Percentiles rank a stretch among this genome's conserved stretches.
Evolutionary conservation across 2,113 vertebrate genomes (phyloP).

Genomic region (Rhynchomys soricoides): DNA sequence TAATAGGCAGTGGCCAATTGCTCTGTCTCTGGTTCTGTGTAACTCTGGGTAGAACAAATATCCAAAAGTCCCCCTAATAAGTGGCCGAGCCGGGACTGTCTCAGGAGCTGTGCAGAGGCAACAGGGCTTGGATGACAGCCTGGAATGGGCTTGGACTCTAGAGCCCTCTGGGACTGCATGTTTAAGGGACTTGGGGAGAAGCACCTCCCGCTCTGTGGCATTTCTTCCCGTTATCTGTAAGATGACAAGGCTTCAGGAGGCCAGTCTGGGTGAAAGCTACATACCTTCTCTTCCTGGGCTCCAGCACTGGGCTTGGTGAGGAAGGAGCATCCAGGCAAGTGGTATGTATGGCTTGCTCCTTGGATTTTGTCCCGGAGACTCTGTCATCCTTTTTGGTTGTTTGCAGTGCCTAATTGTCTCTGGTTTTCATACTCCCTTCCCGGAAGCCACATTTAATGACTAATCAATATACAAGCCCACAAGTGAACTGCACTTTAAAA

Average conservation of each 20-base stretch:
- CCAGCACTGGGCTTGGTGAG: neutral
- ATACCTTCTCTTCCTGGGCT: neutral
- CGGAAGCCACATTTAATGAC: conserved; percentile 60
- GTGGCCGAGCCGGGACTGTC: neutral
- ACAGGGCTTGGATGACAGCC: neutral
- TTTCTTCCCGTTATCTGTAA: conserved; percentile 19
- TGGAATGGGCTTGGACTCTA: neutral
- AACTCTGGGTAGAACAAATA: neutral
- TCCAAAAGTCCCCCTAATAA: neutral
- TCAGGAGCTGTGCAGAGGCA: neutral
- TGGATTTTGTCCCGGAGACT: conserved; percentile 33
- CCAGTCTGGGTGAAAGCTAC: neutral
- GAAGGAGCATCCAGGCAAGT: neutral
- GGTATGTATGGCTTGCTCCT: neutral
- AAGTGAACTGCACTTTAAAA: conserved; percentile 67
- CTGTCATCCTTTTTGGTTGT: conserved; percentile 49
- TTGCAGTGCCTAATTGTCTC: conserved; percentile 68
- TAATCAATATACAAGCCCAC: conserved; percentile 74
- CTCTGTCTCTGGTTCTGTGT: conserved; percentile 1
- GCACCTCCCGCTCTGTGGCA: neutral
- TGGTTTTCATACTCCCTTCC: conserved; percentile 68
- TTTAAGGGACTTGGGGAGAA: neutral
- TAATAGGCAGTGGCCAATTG: neutral
- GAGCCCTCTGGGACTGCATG: neutral
- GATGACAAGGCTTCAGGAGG: neutral